These are phyloP conservation scores for Pantherophis guttatus DNA, from an alignment of 2,113 vertebrate genomes.

Conservation along the genomic window DNA sequence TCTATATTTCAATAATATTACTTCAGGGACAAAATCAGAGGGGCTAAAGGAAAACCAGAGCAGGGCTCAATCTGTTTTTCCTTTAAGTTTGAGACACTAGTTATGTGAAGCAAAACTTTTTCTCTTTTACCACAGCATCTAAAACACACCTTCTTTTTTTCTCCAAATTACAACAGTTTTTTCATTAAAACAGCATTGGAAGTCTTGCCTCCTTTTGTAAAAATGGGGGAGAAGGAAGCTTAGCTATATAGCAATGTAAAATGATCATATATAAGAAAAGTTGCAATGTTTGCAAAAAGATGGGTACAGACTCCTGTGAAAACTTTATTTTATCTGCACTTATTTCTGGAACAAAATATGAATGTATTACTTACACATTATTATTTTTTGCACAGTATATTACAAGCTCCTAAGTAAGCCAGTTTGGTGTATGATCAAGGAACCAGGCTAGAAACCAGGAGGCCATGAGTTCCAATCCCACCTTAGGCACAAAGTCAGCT, in stretches of 20 bases:
- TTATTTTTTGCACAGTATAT: not conserved
- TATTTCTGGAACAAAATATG: not conserved
- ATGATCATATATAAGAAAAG: no score
- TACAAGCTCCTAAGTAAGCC: not conserved
- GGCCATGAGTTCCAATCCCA: not conserved
- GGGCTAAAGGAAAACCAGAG: not conserved
- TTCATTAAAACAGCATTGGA: not conserved
- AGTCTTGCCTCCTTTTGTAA: not conserved
- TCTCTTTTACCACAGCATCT: not conserved
- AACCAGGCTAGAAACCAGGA: not conserved
- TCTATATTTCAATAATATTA: not conserved
- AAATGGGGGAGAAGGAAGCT: not conserved
- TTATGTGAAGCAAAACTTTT: not conserved
- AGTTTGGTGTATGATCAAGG: not conserved
- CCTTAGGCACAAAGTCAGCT: not conserved
- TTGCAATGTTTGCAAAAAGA: not conserved
- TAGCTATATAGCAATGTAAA: not conserved
- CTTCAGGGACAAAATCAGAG: not conserved
- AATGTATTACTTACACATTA: not conserved
- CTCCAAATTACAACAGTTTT: not conserved
- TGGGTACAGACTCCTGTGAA: not conserved
- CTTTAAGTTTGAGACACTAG: not conserved
- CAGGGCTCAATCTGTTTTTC: not conserved
- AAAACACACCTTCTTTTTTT: not conserved
- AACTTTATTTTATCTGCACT: not conserved